A percentile compares a stretch with the other conserved stretches of the same genome.
Evolutionary conservation across 2,888 invertebrate species (phyloP).

Genomic region (Netelia melanura): DNA sequence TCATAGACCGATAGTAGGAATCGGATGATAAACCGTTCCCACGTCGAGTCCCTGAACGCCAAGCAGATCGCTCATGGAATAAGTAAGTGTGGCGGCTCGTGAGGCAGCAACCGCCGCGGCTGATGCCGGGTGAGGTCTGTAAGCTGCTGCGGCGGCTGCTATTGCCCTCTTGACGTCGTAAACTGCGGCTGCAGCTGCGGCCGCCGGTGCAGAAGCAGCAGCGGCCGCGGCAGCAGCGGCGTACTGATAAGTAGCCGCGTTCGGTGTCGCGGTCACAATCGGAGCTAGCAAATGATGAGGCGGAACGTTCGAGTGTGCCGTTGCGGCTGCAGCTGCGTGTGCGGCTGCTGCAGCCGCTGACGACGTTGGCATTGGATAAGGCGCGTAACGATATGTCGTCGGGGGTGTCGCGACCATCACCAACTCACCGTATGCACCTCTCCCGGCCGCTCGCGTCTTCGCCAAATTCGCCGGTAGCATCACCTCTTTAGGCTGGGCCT

Average conservation of each 20-base stretch:
- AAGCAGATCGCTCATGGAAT: conserved; percentile 90
- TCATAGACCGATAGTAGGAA: conserved; percentile 90
- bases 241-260: conserved; percentile 80
- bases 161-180: conserved; percentile 86
- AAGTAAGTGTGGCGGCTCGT: conserved; percentile 87
- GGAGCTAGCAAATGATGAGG: conserved; percentile 82
- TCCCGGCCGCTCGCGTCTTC: conserved; percentile 97
- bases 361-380: conserved; percentile 84
- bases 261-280: conserved; percentile 80
- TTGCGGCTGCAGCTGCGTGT: conserved; percentile 86
- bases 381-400: conserved; percentile 86
- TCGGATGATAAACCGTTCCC: conserved; percentile 90
- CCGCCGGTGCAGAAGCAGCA: conserved; percentile 85
- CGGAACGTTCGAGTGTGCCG: conserved; percentile 77
- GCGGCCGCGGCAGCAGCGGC: conserved; percentile 84
- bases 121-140: conserved; percentile 85
- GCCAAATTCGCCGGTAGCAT: conserved; percentile 99
- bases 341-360: conserved; percentile 84
- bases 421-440: conserved; percentile 99
- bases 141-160: conserved; percentile 88
- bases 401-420: conserved; percentile 92
- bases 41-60: conserved; percentile 90
- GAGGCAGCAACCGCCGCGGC: conserved; percentile 81
- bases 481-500: conserved; percentile 99
- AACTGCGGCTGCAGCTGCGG: conserved; percentile 83